These are phyloP conservation scores for Pocillopora verrucosa DNA, from an alignment of 64 coral and sea anemone species.

Conservation along the genomic window DNA sequence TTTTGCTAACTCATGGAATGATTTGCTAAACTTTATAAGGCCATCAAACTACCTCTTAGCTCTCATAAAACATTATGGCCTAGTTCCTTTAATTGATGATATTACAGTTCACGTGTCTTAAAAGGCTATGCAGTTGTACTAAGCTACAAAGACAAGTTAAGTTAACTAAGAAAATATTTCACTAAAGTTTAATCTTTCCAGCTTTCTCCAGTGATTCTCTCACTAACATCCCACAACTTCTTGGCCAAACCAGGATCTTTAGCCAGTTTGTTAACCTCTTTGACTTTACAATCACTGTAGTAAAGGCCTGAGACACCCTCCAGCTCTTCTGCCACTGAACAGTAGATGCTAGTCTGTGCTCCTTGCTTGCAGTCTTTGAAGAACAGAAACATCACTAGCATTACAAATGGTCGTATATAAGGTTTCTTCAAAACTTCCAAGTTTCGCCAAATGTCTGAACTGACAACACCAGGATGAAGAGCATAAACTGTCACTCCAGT, in stretches of 20 bases:
- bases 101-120: too few relatives aligned
- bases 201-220: slow-evolving; percentile 33
- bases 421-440: background rate
- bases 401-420: background rate
- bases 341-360: slow-evolving; percentile 56
- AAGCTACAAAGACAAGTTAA: too few relatives aligned
- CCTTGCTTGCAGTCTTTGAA: slow-evolving; percentile 44
- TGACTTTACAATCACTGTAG: slow-evolving; percentile 39
- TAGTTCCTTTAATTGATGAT: too few relatives aligned
- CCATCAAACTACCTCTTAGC: too few relatives aligned
- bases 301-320: slow-evolving; percentile 31
- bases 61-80: too few relatives aligned
- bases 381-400: background rate
- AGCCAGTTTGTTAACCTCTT: background rate
- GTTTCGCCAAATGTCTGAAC: slow-evolving; percentile 30
- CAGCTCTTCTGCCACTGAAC: slow-evolving; percentile 39
- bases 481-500: slow-evolving; percentile 37
- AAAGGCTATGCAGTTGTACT: too few relatives aligned
- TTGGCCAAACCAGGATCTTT: slow-evolving; percentile 36
- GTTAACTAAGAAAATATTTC: background rate
- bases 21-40: too few relatives aligned
- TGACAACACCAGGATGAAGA: slow-evolving; percentile 54
- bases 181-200: background rate
- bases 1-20: too few relatives aligned
- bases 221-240: slow-evolving; percentile 47